Evolutionary conservation across 2,797 vertebrate species (phyloP), one percentile per base, ranked within the genome.

Genomic region (Dipus sagitta): DNA sequence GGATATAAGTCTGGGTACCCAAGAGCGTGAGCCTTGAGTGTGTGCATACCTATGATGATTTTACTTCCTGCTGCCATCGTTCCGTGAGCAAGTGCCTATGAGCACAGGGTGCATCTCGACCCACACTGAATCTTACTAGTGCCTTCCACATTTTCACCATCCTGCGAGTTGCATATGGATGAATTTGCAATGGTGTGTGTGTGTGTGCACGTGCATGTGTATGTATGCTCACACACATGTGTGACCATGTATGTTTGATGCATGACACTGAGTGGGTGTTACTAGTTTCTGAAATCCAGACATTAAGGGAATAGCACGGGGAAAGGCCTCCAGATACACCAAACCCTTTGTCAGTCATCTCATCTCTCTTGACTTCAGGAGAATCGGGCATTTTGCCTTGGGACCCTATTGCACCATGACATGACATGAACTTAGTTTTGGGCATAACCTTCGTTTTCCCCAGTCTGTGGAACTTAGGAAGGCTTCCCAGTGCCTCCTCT

Each of bases 231-330:
- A 28, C 14, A 38, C 23, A 23, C 54, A 14, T 54, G 17, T 6
- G 32, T 21, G 30, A 42, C 26, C 26, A 2, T n/a, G 13, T 32
- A 24, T 21, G 28, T 24, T n/a, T 17, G 20, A 30, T 60, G 17
- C 82, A 24, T 60, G n/a, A 23, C 77, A n/a, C 64, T 67, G 72
- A 64, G 10, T 6, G 14, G 17, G 20, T 32, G 23, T 28, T 74
- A 62, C 62, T 9, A 47, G 24, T 74, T 88, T 92, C 93, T 88
- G 34, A 94, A 92, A 86, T 54, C 28, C 42, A 68, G 68, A 76
- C 28, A 26, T 68, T 79, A 87, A 77, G 14, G 74, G 30, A 47
- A 38, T 47, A 79, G 54, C 42, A 4, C 60, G 2, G 17, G 18
- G 60, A 3, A 82, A 42, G 3, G 18, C 12, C 1, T 38, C 30